These are phyloP conservation scores for Chamaea fasciata DNA, from an alignment of 2,113 vertebrate species.

Conservation along the genomic window DNA sequence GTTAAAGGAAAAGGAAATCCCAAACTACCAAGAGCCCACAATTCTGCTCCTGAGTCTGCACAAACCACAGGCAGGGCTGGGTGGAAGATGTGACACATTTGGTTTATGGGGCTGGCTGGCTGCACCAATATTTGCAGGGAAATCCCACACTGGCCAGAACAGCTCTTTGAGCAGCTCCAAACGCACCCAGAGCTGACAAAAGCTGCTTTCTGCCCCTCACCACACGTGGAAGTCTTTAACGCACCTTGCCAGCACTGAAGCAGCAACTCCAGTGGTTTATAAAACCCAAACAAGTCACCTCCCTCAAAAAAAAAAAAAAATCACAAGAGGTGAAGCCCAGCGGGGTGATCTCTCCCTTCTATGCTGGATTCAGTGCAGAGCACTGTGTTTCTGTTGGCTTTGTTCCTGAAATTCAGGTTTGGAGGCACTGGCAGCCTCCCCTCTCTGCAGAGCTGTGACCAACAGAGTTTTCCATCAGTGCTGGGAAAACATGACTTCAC, in stretches of 20 bases:
- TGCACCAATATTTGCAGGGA: not conserved
- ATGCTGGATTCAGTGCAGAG: not conserved
- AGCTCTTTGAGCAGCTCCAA: not conserved
- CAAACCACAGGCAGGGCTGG: not conserved
- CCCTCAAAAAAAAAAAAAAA: not conserved
- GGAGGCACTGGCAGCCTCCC: not conserved
- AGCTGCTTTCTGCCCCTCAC: not conserved
- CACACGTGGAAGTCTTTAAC: not conserved
- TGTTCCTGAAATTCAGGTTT: not conserved
- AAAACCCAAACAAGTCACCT: not conserved
- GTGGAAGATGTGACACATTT: not conserved
- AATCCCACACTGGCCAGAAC: not conserved
- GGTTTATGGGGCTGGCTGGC: not conserved
- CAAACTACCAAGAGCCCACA: not conserved
- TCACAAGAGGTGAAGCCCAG: not conserved
- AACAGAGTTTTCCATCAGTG: not conserved
- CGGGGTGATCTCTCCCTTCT: not conserved
- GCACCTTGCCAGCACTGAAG: not conserved
- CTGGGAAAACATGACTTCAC: constrained; percentile 25
- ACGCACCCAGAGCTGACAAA: not conserved
- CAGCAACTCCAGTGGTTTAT: not conserved
- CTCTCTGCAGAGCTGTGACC: not conserved
- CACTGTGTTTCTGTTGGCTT: not conserved
- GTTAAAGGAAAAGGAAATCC: not conserved
- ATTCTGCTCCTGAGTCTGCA: not conserved